Conservation (phyloP, 2,113 vertebrate species). For the Myrmophylax atrothorax region DNA sequence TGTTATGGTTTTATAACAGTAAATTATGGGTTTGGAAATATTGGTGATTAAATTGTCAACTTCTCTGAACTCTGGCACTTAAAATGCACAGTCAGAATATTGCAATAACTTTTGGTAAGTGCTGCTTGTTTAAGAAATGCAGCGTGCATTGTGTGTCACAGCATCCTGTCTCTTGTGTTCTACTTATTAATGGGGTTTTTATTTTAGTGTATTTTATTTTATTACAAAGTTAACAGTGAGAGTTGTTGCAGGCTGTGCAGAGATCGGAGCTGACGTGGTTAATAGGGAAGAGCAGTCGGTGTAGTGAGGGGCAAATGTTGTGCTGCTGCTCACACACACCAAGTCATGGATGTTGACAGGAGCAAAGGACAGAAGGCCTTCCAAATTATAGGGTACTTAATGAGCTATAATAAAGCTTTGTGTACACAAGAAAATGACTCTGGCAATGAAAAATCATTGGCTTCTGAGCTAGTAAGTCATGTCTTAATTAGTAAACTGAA, state of each 20-base stretch:
- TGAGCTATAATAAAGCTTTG: neutral
- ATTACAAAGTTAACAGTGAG: neutral
- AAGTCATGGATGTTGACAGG: neutral
- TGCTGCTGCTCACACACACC: neutral
- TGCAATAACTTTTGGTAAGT: neutral
- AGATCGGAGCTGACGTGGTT: neutral
- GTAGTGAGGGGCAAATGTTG: neutral
- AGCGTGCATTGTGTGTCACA: constrained; percentile 3
- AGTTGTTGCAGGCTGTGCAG: neutral
- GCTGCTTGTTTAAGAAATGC: constrained; percentile 8
- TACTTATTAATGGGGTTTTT: neutral
- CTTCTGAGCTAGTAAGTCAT: neutral
- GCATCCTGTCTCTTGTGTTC: neutral
- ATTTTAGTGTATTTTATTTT: neutral
- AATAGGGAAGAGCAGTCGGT: neutral
- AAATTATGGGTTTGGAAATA: constrained; percentile 35
- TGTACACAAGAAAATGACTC: neutral
- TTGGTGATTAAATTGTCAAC: constrained; percentile 46
- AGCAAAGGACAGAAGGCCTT: neutral
- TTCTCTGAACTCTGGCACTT: constrained; percentile 40
- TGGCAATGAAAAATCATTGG: constrained; percentile 6
- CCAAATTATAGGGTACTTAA: neutral
- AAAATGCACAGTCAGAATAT: neutral
- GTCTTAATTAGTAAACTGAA: neutral
- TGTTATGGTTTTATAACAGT: neutral